Evolutionary conservation across 2,113 vertebrate genomes (phyloP).

Genomic region (Phrynosoma blainvillii): DNA sequence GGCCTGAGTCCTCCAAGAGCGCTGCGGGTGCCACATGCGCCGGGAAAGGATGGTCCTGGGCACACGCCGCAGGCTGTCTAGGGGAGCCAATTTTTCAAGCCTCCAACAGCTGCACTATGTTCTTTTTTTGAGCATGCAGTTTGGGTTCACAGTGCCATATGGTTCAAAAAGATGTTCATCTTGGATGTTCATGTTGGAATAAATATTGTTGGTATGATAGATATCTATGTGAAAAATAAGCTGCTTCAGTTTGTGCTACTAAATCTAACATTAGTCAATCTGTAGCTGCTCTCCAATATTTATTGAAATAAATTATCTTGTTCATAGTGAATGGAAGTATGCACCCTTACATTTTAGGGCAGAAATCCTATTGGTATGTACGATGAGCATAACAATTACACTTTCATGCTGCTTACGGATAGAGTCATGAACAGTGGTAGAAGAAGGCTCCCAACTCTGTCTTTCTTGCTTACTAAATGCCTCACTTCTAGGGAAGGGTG

Average conservation of each 20-base stretch:
- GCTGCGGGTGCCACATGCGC: too few species aligned
- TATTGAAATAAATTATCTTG: background rate
- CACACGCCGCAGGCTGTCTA: too few species aligned
- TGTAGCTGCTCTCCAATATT: background rate
- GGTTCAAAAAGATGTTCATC: background rate
- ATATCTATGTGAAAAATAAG: background rate
- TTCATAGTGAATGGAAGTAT: background rate
- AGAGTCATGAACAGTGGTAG: too few species aligned
- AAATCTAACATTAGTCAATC: background rate
- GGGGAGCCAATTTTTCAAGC: too few species aligned
- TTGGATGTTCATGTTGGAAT: background rate
- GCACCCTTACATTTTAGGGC: background rate
- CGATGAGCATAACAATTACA: too few species aligned
- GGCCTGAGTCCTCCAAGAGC: too few species aligned
- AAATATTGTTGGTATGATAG: background rate
- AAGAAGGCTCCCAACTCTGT: too few species aligned
- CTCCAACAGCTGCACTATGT: background rate
- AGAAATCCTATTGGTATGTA: too few species aligned
- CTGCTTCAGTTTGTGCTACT: background rate
- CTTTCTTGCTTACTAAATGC: too few species aligned
- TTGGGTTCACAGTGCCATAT: fast-evolving
- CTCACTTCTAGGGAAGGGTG: too few species aligned
- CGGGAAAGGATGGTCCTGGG: too few species aligned
- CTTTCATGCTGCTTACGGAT: too few species aligned
- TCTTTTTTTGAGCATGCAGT: background rate